Conservation (phyloP, 2,797 vertebrate genomes). For the Syngnathus acus region DNA sequence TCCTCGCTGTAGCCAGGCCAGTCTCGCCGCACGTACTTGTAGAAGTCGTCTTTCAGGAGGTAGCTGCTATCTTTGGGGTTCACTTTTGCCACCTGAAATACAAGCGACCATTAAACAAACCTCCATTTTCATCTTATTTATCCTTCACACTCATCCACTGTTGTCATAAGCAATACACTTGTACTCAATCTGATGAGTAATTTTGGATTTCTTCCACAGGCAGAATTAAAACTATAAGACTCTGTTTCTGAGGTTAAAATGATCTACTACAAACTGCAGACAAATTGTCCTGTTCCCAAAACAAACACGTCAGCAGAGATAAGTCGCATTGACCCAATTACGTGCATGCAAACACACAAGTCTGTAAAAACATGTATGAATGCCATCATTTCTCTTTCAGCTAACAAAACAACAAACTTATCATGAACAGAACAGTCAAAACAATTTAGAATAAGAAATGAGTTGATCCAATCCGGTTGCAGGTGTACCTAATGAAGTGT, state of each 20-base stretch:
- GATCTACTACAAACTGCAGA: constrained; percentile 34
- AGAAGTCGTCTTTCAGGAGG: constrained; percentile 64
- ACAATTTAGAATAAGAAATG: too few relatives aligned
- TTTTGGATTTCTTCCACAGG: constrained; percentile 6
- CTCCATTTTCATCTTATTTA: background rate
- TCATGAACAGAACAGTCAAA: background rate
- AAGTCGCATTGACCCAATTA: constrained; percentile 60
- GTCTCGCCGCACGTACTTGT: constrained; percentile 57
- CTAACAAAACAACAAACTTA: too few relatives aligned
- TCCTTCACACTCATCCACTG: background rate
- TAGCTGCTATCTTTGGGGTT: constrained; percentile 71
- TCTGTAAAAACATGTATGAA: background rate
- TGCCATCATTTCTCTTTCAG: constrained; percentile 1
- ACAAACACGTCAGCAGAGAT: constrained; percentile 55
- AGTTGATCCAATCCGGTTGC: too few relatives aligned
- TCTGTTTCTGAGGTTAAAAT: constrained; percentile 29
- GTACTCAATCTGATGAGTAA: constrained; percentile 1
- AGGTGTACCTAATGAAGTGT: background rate
- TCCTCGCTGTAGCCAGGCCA: constrained; percentile 68
- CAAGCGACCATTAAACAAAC: constrained; percentile 1
- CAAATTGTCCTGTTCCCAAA: constrained; percentile 36
- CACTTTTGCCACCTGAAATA: constrained; percentile 64
- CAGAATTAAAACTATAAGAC: constrained; percentile 22
- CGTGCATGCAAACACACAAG: constrained; percentile 24
- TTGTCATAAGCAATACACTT: background rate